Percentiles rank a stretch among this genome's conserved stretches.
Evolutionary conservation across 2,797 vertebrate genomes (phyloP).

Genomic region (Benthosema pterotum): DNA sequence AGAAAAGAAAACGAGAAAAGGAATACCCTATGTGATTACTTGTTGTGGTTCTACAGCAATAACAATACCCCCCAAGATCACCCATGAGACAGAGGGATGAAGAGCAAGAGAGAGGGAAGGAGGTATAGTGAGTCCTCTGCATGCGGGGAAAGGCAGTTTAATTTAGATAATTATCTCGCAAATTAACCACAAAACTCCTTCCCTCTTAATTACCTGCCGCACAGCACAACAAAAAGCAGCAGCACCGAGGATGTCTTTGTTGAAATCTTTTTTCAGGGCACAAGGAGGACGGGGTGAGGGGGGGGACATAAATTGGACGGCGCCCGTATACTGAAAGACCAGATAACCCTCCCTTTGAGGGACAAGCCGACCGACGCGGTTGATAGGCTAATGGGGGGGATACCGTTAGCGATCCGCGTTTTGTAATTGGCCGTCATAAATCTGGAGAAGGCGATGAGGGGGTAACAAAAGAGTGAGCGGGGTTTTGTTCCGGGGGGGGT

Average conservation of each 20-base stretch:
- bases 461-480: conserved; percentile 89
- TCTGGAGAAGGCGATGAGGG: conserved; percentile 83
- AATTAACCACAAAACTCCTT: conserved; percentile 77
- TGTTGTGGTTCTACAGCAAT: conserved; percentile 54
- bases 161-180: conserved; percentile 81
- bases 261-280: conserved; percentile 48
- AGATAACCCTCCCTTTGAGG: conserved; percentile 81
- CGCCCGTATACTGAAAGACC: conserved; percentile 72
- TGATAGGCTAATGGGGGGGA: conserved; percentile 89
- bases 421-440: conserved; percentile 91
- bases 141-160: conserved; percentile 69
- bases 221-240: conserved; percentile 65
- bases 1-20: conserved; percentile 39
- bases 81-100: conserved; percentile 55
- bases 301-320: conserved; percentile 71
- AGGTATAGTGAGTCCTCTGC: conserved; percentile 30
- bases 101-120: conserved; percentile 11
- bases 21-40: conserved; percentile 65
- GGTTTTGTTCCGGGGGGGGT: conserved; percentile 81
- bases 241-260: conserved; percentile 67
- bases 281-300: conserved; percentile 27
- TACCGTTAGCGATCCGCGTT: conserved; percentile 78
- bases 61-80: conserved; percentile 69
- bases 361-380: conserved; percentile 80
- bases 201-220: conserved; percentile 75